Evolutionary conservation across 1,140 invertebrate genomes (phyloP), one percentile per base, ranked within the genome.

Genomic region (Bradynema listronoti): DNA sequence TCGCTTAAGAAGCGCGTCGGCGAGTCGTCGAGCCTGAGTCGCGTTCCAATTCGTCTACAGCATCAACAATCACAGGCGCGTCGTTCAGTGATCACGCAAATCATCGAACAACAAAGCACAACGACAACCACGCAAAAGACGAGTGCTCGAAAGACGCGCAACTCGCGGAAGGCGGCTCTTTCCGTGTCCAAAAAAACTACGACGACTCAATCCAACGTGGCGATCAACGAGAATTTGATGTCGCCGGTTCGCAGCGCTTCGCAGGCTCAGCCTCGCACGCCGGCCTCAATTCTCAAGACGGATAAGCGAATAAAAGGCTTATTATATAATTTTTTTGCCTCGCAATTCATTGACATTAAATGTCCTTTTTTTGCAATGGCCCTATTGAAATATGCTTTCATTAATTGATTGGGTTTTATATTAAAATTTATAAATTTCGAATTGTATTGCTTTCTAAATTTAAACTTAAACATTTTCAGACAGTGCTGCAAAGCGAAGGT

Each of bases 331-430:
- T n/a, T 56, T 24, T 56, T 47, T 11, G 43, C 56, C n/a, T 16
- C 19, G 11, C 51, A 42, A 30, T 49, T 33, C 34, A 32, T 57
- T 30, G 3, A 51, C 22, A 51, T n/a, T n/a, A n/a, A n/a, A n/a
- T n/a, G 9, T n/a, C 11, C 29, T 1, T 3, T 7, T 9, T 47
- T 24, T 2, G 43, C 56, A 11, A n/a, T 27, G 24, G 46, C 56
- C 3, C 46, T 57, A 9, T 29, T 57, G 41, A 57, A 57, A 32
- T 57, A 42, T 1, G 56, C n/a, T n/a, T n/a, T 49, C 41, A 57
- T 32, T 41, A 19, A 36, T 27, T 16, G 36, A 7, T 55, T 47
- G 0, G n/a, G 56, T n/a, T 33, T 57, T 14, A 42, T 30, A 1
- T 43, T 47, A 27, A 19, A 25, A 34, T 30, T 57, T 22, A 16